phyloP scores from a whole-genome alignment of 2,113 vertebrate species.

The Thermophis baileyi region DNA sequence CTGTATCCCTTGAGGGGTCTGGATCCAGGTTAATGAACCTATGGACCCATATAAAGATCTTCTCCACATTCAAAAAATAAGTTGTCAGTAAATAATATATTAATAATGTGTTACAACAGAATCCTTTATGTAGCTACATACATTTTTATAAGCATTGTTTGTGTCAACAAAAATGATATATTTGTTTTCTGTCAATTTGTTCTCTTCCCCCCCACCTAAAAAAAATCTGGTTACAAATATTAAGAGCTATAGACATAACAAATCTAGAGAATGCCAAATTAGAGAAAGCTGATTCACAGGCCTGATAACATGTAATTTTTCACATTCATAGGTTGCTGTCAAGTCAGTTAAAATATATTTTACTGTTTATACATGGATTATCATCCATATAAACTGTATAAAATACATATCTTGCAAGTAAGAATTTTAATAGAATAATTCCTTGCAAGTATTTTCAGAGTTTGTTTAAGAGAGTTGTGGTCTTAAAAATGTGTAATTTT shows the following conservation, averaged over 20 bases:
- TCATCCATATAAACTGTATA: neutral
- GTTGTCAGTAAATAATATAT: neutral
- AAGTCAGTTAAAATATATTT: neutral
- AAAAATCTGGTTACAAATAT: neutral
- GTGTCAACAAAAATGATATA: neutral
- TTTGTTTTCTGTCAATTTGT: neutral
- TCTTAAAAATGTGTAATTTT: neutral
- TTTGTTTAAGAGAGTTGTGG: neutral
- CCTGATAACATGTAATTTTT: neutral
- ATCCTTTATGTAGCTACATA: neutral
- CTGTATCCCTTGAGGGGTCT: neutral
- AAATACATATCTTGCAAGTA: neutral
- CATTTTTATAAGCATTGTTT: neutral
- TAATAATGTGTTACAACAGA: neutral
- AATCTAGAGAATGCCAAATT: neutral
- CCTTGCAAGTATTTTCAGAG: neutral
- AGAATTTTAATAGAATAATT: neutral
- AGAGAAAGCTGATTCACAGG: neutral
- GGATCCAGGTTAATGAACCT: neutral
- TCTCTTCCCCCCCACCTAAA: fast-evolving
- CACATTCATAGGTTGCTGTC: neutral
- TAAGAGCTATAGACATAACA: neutral
- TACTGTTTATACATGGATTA: neutral
- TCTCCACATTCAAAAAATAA: neutral
- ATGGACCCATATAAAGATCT: neutral